These are phyloP conservation scores for Haemorhous mexicanus DNA, from an alignment of 2,113 vertebrate species.

Conservation along the genomic window DNA sequence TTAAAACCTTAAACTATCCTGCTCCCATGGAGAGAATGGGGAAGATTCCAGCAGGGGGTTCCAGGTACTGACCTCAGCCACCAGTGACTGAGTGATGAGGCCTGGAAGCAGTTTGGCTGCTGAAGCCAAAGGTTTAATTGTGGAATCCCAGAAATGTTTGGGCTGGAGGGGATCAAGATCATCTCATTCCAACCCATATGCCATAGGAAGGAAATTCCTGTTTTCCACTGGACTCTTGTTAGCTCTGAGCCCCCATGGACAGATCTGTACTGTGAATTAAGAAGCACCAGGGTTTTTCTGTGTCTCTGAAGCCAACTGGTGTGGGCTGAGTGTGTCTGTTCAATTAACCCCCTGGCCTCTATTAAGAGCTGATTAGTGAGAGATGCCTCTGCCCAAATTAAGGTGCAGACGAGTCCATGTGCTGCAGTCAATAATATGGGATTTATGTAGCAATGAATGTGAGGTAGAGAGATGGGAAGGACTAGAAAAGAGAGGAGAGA, in stretches of 20 bases:
- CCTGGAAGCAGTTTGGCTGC: neutral
- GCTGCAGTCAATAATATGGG: neutral
- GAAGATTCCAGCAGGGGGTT: neutral
- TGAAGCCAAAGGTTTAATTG: neutral
- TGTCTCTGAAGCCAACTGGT: neutral
- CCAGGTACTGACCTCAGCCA: neutral
- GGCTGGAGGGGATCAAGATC: neutral
- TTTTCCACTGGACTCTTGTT: neutral
- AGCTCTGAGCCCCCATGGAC: neutral
- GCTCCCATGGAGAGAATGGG: neutral
- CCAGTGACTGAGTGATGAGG: neutral
- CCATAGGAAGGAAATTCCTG: neutral
- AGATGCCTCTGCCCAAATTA: neutral
- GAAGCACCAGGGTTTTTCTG: neutral
- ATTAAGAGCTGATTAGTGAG: neutral
- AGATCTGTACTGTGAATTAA: too few species aligned
- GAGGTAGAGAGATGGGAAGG: neutral
- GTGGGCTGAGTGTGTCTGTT: rapidly evolving
- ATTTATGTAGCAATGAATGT: neutral
- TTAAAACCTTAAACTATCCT: neutral
- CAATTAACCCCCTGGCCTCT: neutral
- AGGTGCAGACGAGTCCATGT: neutral
- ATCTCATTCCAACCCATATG: rapidly evolving
- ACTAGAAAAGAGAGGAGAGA: neutral
- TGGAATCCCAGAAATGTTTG: neutral